Evolutionary conservation across 1,140 invertebrate species (phyloP), one percentile per base, ranked within the genome.

Genomic region (Drosophila pseudoananassae): DNA sequence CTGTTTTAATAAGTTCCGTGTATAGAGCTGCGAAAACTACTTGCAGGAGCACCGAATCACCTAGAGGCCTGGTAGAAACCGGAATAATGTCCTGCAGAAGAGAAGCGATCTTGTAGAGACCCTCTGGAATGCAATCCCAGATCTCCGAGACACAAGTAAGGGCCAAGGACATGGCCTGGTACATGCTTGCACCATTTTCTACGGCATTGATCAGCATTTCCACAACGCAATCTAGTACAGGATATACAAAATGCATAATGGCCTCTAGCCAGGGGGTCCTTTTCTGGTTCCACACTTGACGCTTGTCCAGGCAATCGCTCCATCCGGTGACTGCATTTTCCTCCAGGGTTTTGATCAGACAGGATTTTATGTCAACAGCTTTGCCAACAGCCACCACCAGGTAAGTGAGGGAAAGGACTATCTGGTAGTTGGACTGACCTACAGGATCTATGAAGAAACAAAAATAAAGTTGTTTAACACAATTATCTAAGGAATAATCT

Each of bases 251-350:
- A 17, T 93, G 93, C 59, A 96, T 85, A 10, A 96, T 92, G 3
- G 95, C 95, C 58, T 95, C 94, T 50, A 96, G 91, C 96, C 96
- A 97, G 0, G 95, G 93, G 25, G 95, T 95, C 25, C 95, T 92
- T 29, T 94, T 93, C 81, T 96, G 95, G 91, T 96, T 96, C 96
- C 96, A 97, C 1, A 97, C 96, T 93, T 96, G 95, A 68, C 95
- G 92, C 82, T 94, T 94, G 87, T 96, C 95, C 43, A 96, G 92
- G 80, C 95, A 95, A 60, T 93, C 93, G 1, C 94, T 93, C 96
- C 95, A 96, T 15, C 93, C 92, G 3, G 73, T 57, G 33, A 92
- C 90, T 51, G 93, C 92, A 64, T 93, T 93, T 43, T 93, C 91
- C 73, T 95, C 95, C 7, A 96, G 92, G 0, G 93, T 92, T 58